phyloP scores from a whole-genome alignment of 2,888 invertebrate species.

The Agonopterix alstromeriana region DNA sequence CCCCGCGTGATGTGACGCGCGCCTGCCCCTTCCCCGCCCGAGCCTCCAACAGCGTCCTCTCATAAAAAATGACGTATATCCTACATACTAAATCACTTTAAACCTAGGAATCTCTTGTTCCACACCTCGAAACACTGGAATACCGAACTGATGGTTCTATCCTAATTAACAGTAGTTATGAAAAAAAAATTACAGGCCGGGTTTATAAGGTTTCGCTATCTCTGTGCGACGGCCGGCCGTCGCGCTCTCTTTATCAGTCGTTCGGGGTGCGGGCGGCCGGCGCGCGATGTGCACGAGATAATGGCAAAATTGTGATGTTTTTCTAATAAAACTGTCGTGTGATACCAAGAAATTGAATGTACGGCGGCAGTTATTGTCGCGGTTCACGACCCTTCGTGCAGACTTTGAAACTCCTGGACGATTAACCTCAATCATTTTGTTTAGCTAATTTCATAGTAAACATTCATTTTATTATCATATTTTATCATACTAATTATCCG shows the following conservation, averaged over 20 bases:
- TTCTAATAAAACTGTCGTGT: conserved; percentile 40
- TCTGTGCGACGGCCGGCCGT: conserved; percentile 50
- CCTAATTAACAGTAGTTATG: conserved; percentile 65
- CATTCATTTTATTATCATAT: background rate
- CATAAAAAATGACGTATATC: conserved; percentile 64
- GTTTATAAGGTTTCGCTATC: conserved; percentile 48
- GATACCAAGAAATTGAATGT: conserved; percentile 16
- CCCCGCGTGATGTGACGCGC: conserved; percentile 40
- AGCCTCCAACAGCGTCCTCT: conserved; percentile 47
- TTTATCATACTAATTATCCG: conserved; percentile 11
- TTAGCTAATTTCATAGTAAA: background rate
- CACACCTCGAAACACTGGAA: conserved; percentile 65
- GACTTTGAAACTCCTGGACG: conserved; percentile 24
- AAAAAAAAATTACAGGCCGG: conserved; percentile 66
- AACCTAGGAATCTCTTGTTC: conserved; percentile 74
- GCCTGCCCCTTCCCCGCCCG: conserved; percentile 33
- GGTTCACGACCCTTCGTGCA: conserved; percentile 17
- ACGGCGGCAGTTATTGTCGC: conserved; percentile 13
- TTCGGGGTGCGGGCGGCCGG: conserved; percentile 45
- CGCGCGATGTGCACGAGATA: conserved; percentile 55
- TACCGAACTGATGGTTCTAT: conserved; percentile 60
- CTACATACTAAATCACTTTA: conserved; percentile 67
- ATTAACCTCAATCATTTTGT: conserved; percentile 8
- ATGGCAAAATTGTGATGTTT: conserved; percentile 75
- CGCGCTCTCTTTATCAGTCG: conserved; percentile 67